Conservation (phyloP, 2,888 invertebrate genomes). For the Drosophila fungiperda region DNA sequence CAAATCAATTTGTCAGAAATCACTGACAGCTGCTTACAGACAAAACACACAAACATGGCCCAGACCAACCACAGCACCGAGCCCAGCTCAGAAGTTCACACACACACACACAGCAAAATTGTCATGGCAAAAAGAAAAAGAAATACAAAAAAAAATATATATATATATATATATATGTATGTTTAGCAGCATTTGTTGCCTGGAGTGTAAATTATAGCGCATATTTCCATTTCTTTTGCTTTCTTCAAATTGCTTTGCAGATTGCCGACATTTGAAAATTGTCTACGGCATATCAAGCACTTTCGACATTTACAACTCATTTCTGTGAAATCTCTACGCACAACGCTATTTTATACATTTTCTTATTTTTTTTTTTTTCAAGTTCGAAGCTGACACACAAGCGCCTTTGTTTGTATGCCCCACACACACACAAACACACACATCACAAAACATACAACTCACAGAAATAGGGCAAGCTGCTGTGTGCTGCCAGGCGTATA, state of each 20-base stretch:
- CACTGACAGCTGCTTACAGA: slow-evolving; percentile 83
- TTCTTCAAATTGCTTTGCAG: slow-evolving; percentile 75
- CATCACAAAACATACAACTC: slow-evolving; percentile 33
- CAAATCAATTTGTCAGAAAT: slow-evolving; percentile 84
- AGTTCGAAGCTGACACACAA: slow-evolving; percentile 76
- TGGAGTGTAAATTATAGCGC: slow-evolving; percentile 80
- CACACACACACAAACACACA: slow-evolving; percentile 31
- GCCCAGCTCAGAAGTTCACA: slow-evolving; percentile 27
- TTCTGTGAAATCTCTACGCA: slow-evolving; percentile 65
- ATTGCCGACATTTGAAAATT: slow-evolving; percentile 76
- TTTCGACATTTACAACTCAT: slow-evolving; percentile 80
- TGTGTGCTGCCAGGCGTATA: slow-evolving; percentile 73
- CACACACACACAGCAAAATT: slow-evolving; percentile 51
- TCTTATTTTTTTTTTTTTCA: slow-evolving; percentile 44
- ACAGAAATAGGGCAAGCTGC: slow-evolving; percentile 23
- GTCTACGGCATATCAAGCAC: slow-evolving; percentile 70
- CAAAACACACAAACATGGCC: slow-evolving; percentile 72
- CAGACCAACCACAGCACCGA: slow-evolving; percentile 33
- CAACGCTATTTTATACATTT: slow-evolving; percentile 29
- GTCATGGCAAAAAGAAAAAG: slow-evolving; percentile 58
- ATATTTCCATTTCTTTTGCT: slow-evolving; percentile 73
- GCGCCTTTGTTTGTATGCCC: slow-evolving; percentile 71
- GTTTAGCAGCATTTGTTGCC: slow-evolving; percentile 53
- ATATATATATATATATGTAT: neutral
- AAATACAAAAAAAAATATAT: slow-evolving; percentile 1